Conservation (phyloP, 2,888 invertebrate genomes). For the Pilophorus perplexus region DNA sequence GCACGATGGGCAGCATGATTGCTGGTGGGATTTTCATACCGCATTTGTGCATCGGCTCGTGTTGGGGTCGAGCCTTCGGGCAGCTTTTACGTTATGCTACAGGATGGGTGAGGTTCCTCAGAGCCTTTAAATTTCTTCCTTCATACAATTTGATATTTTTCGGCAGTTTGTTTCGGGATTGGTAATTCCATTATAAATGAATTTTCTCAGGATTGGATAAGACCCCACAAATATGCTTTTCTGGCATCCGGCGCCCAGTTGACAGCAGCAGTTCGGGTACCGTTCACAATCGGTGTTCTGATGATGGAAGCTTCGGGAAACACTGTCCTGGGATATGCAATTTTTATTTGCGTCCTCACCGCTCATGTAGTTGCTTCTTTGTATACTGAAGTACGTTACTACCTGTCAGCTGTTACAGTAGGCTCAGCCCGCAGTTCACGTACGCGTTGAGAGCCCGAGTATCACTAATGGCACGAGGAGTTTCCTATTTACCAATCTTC, state of each 20-base stretch:
- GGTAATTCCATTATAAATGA: no score
- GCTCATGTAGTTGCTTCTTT: slow-evolving; percentile 65
- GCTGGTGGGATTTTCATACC: slow-evolving; percentile 65
- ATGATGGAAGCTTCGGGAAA: slow-evolving; percentile 63
- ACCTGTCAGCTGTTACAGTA: no score
- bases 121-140: no score
- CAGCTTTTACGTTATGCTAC: slow-evolving; percentile 40
- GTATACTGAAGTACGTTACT: slow-evolving; percentile 58
- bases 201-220: slow-evolving; percentile 50
- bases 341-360: slow-evolving; percentile 60
- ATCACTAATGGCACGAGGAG: no score
- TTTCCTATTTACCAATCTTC: no score
- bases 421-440: no score
- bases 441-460: no score
- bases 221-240: slow-evolving; percentile 59
- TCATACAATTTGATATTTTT: no score
- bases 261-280: slow-evolving; percentile 62
- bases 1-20: slow-evolving; percentile 62
- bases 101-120: slow-evolving; percentile 24
- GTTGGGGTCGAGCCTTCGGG: slow-evolving; percentile 62
- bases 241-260: slow-evolving; percentile 61
- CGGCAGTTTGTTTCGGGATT: no score
- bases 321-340: slow-evolving; percentile 61
- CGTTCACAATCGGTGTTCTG: slow-evolving; percentile 63
- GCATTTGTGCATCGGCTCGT: slow-evolving; percentile 60